A percentile compares a stretch with the other conserved stretches of the same genome.
These are phyloP conservation scores for Dynastes maya DNA, from an alignment of 2,888 invertebrate species.

Conservation along the genomic window DNA sequence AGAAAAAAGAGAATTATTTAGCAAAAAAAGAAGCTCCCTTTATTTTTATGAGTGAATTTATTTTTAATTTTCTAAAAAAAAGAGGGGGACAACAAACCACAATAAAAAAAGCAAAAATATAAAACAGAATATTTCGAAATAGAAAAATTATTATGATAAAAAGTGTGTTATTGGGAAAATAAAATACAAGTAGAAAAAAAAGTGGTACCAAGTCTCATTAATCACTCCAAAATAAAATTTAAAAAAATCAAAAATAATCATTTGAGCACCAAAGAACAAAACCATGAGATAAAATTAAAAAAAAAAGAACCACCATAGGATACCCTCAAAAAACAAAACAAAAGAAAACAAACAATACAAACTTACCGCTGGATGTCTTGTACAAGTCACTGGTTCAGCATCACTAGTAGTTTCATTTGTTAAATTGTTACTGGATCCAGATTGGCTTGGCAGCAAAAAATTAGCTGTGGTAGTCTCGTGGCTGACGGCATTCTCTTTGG, in stretches of 20 bases:
- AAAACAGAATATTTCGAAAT: no score
- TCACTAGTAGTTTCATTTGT: constrained; percentile 49
- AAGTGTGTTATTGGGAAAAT: no score
- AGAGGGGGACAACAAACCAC: no score
- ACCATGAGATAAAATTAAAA: constrained; percentile 45
- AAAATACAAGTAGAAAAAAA: no score
- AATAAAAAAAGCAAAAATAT: no score
- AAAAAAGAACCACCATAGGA: constrained; percentile 51
- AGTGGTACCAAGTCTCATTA: not conserved
- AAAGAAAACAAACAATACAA: not conserved
- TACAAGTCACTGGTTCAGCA: constrained; percentile 9
- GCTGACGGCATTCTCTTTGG: constrained; percentile 73
- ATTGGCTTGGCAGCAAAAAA: constrained; percentile 86
- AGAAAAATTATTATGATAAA: no score
- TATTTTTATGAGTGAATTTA: no score
- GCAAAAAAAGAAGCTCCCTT: no score
- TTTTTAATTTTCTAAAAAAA: no score
- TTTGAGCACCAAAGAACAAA: constrained; percentile 48
- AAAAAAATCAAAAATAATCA: constrained; percentile 28
- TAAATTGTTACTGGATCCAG: constrained; percentile 57
- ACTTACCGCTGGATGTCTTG: constrained; percentile 47
- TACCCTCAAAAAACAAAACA: constrained; percentile 30
- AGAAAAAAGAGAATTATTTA: no score
- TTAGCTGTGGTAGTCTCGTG: constrained; percentile 88
- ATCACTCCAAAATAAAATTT: not conserved